Base-by-base conservation (phyloP, 64 coral and sea anemone species). In the Platygyra sinensis region DNA sequence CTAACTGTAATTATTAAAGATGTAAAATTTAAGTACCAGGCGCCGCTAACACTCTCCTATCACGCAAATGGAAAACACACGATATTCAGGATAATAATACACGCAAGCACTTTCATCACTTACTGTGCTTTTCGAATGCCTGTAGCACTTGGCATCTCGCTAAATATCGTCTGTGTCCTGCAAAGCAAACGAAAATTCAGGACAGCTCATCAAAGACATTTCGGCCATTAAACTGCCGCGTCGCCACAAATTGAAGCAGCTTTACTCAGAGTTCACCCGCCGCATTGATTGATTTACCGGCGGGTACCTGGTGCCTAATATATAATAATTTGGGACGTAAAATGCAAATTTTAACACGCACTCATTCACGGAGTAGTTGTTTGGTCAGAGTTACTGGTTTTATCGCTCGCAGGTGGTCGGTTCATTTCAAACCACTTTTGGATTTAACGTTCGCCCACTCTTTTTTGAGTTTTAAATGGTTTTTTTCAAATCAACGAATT, bases 291-390 rank as follows among this genome's bases (percentile, higher is more conserved):
- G 33, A 85, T 63, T 52, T 71, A 33, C 25, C 62, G 46, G 62
- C 29, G 22, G 59, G 24, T 27, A 25, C 65, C 65, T n/a, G 22
- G 22, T 25, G 65, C 22, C 10, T 69, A 69, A 69, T 69, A 27
- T 11, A 69, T 27, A 69, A 69, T 69, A 69, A 69, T 69, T 69
- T 69, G 9, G 22, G 65, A 69, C n/a, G 24, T 72, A 17, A 72
- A 71, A 85, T 85, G 81, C n/a, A 85, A 85, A 71, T 85, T 80
- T 81, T 67, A 49, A 69, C 62, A 28, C 81, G 24, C 32, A 38
- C 32, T 46, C 14, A 8, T 9, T 67, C 81, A 50, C 36, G 27
- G 65, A 27, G 8, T 0, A 18, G 81, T 36, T 42, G 22, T 52
- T 85, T 85, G 36, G 20, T 85, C 62, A 29, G 63, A 36, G n/a